These are phyloP conservation scores for Eulemur macaco DNA, from an alignment of 2,113 vertebrate species.

Conservation along the genomic window DNA sequence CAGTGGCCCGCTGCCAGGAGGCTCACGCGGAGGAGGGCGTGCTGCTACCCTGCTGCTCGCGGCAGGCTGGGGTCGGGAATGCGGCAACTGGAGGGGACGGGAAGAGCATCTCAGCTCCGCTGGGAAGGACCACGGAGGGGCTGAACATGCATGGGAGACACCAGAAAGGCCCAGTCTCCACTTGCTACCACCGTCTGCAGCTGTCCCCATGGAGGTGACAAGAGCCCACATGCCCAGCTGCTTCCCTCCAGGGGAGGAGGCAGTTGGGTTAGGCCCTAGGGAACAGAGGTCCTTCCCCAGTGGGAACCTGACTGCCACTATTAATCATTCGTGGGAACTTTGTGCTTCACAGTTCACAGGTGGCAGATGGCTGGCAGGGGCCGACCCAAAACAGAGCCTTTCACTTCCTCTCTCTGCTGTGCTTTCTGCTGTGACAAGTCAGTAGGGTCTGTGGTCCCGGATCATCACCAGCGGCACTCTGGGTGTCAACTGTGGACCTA, in stretches of 20 bases:
- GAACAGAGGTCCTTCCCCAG: background rate
- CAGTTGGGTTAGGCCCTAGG: background rate
- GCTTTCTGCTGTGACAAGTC: background rate
- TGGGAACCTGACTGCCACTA: background rate
- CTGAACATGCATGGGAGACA: background rate
- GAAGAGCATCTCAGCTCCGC: rapidly evolving
- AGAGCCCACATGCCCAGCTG: background rate
- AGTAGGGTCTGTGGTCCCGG: background rate
- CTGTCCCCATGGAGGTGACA: background rate
- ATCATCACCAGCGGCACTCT: background rate
- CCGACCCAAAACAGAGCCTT: background rate
- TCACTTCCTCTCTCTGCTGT: background rate
- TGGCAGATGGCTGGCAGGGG: background rate
- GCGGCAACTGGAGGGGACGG: rapidly evolving
- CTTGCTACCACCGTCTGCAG: background rate
- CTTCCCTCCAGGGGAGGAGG: background rate
- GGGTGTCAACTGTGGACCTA: background rate
- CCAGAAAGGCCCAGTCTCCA: background rate
- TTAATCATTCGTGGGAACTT: background rate
- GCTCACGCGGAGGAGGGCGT: rapidly evolving
- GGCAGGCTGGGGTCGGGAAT: background rate
- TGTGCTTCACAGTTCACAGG: background rate
- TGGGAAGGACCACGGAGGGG: background rate
- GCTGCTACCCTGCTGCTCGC: background rate
- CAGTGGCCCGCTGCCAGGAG: background rate